Percentiles rank a stretch among this genome's conserved stretches.
These are phyloP conservation scores for Temnothorax nylanderi DNA, from an alignment of 1,140 invertebrate species.

Conservation along the genomic window DNA sequence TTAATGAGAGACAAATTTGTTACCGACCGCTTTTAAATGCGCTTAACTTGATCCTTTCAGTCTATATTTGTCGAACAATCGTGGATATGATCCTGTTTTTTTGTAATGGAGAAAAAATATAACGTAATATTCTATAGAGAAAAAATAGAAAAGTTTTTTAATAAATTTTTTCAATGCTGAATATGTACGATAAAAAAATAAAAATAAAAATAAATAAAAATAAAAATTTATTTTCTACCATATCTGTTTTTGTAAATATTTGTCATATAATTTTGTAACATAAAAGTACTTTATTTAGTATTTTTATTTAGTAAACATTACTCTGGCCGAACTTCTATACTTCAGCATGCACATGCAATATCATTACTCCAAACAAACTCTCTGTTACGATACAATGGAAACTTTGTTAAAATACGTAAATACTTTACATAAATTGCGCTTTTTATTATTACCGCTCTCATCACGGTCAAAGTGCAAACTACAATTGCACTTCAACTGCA, in stretches of 20 bases:
- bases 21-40: not conserved
- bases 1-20: conserved; percentile 37
- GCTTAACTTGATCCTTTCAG: not conserved
- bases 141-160: not conserved
- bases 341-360: not conserved
- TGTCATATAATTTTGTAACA: not conserved
- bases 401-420: conserved; percentile 49
- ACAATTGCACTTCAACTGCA: conserved; percentile 39
- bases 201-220: not conserved
- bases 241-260: not conserved
- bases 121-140: not conserved
- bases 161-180: not conserved
- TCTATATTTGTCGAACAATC: not conserved
- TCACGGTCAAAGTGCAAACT: conserved; percentile 17
- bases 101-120: not conserved
- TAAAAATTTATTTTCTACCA: not conserved
- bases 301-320: not conserved
- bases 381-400: not conserved
- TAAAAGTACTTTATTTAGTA: not conserved
- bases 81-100: not conserved
- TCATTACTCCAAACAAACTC: conserved; percentile 2
- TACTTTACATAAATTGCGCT: conserved; percentile 45
- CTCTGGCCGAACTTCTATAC: not conserved
- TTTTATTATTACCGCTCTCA: not conserved
- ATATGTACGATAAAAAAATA: not conserved